These are phyloP conservation scores for Tringa solitaria DNA, from an alignment of 2,113 vertebrate genomes.

Conservation along the genomic window DNA sequence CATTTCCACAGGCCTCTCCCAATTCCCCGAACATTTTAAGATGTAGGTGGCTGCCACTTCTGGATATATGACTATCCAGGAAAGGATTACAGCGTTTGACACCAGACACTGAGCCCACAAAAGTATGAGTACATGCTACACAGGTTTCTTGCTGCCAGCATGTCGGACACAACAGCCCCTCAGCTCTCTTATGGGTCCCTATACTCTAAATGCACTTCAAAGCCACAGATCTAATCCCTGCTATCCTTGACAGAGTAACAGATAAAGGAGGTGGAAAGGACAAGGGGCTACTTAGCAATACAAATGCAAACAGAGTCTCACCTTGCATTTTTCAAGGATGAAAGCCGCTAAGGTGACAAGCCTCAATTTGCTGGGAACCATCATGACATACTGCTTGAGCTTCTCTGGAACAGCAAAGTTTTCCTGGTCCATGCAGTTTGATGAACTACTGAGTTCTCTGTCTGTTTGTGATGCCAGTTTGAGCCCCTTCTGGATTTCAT, in stretches of 20 bases:
- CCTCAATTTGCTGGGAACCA: conserved; percentile 92
- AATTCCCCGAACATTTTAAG: background rate
- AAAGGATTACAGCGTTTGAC: background rate
- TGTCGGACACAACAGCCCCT: background rate
- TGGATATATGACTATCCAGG: background rate
- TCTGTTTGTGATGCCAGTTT: rapidly evolving
- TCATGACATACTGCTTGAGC: conserved; percentile 82
- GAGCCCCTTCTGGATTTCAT: conserved; percentile 11
- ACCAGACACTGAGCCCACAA: background rate
- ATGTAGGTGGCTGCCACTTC: background rate
- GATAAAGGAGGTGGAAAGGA: background rate
- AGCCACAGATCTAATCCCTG: background rate
- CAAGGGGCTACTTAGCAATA: background rate
- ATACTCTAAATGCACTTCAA: background rate
- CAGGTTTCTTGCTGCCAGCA: background rate
- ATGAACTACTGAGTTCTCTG: background rate
- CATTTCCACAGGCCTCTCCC: background rate
- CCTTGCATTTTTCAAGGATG: conserved; percentile 89
- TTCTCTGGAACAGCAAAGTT: conserved; percentile 85
- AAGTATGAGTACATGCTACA: background rate
- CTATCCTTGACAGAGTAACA: background rate
- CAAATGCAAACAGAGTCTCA: conserved; percentile 49
- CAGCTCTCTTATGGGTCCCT: background rate
- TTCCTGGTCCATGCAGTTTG: background rate
- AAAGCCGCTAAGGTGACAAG: conserved; percentile 92